These are phyloP conservation scores for Aradophagus sp. DNA, from an alignment of 1,140 invertebrate species.

Conservation along the genomic window DNA sequence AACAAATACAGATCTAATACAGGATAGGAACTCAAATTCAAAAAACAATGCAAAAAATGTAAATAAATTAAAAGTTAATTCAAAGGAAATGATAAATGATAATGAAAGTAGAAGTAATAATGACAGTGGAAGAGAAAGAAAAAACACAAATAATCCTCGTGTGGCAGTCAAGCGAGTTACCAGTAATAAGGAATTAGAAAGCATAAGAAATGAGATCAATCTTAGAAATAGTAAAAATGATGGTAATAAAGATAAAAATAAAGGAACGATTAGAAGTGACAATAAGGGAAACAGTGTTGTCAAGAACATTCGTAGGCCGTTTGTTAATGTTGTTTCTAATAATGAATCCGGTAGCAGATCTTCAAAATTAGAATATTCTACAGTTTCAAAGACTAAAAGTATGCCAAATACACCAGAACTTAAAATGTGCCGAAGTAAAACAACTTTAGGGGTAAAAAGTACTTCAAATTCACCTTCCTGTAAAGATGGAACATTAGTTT, in stretches of 20 bases:
- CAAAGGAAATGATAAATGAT: conserved; percentile 15
- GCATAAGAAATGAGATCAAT: conserved; percentile 64
- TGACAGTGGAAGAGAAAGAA: conserved; percentile 60
- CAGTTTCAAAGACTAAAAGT: conserved; percentile 66
- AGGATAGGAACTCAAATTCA: conserved; percentile 18
- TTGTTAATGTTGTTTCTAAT: conserved; percentile 24
- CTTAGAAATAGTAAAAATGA: conserved; percentile 44
- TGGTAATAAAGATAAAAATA: conserved; percentile 29
- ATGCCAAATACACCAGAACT: conserved; percentile 49
- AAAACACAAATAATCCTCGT: conserved; percentile 20
- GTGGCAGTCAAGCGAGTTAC: conserved; percentile 61
- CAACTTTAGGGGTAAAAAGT: conserved; percentile 66
- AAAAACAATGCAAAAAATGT: conserved; percentile 25
- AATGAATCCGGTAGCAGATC: conserved; percentile 29
- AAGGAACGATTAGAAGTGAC: conserved; percentile 6
- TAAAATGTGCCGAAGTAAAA: conserved; percentile 70
- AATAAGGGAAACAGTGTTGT: background rate
- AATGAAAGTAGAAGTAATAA: conserved; percentile 47
- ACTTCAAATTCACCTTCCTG: conserved; percentile 47
- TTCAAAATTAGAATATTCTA: conserved; percentile 71
- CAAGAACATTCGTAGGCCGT: conserved; percentile 21
- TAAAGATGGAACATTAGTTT: conserved; percentile 63
- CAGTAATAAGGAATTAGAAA: conserved; percentile 60
- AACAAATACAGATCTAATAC: conserved; percentile 32
- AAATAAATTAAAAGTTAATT: conserved; percentile 29